Evolutionary conservation across 2,888 invertebrate species (phyloP), one percentile per base, ranked within the genome.

Genomic region (Tineola bisselliella): DNA sequence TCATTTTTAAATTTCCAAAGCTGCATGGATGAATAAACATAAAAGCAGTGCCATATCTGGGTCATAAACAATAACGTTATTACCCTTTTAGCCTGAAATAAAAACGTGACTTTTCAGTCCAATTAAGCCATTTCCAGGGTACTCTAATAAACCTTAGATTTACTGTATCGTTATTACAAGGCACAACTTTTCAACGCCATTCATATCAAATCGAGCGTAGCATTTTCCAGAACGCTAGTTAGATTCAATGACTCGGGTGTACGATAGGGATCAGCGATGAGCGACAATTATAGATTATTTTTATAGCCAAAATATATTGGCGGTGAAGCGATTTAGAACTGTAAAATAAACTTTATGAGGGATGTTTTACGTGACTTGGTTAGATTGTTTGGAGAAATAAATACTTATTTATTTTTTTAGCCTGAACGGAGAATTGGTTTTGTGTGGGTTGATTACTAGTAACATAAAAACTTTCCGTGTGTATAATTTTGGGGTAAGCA

Each of bases 191-290:
- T 58, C 33, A 15, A 33, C 1, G 15, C 58, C 18, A 58, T 58
- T 58, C 33, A 33, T 17, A 33, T 31, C 33, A 13, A 58, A 58
- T 58, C 15, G 58, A 58, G 33, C 58, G 33, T 10, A 19, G 33
- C 31, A 58, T 58, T 58, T 58, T 58, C 54, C 58, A 58, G 17
- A 18, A 11, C 13, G 58, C 13, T 58, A 58, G 33, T 58, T 58
- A 58, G 58, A 58, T 31, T 31, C 58, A 58, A 58, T 58, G 58
- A 58, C 30, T 58, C 12, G 58, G 30, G 19, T 31, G 31, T 58
- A 15, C 33, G 58, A 15, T 13, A 10, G 19, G 18, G 19, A 25
- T 56, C 19, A 56, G 18, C 30, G 56, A 3, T 19, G 56, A 30
- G 48, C 48, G 48, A 48, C 48, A 48, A 48, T 48, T 48, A 48